Evolutionary conservation across 2,797 vertebrate species (phyloP).

Genomic region (Decapterus maruadsi): DNA sequence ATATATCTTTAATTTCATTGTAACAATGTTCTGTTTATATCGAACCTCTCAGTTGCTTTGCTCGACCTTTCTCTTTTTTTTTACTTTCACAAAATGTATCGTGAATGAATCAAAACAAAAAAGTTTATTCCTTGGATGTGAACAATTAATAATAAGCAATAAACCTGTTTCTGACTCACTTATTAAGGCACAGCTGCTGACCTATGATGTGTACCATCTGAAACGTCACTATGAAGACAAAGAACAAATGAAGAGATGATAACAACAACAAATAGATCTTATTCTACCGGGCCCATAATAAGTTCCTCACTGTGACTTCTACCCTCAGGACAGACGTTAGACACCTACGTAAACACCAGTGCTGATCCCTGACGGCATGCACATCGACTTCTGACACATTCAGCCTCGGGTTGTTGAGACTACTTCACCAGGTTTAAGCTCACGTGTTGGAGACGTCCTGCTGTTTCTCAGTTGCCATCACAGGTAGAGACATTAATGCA

Average conservation of each 20-base stretch:
- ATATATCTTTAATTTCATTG: too few species aligned
- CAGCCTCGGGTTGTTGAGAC: neutral
- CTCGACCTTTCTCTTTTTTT: too few species aligned
- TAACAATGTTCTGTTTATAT: too few species aligned
- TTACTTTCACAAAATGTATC: too few species aligned
- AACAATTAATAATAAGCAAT: neutral
- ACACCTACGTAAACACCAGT: neutral
- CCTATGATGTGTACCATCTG: slow-evolving; percentile 11
- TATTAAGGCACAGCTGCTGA: neutral
- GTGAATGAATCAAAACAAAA: neutral
- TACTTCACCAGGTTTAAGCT: neutral
- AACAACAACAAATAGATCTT: too few species aligned
- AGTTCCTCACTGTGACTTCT: neutral
- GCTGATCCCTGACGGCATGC: slow-evolving; percentile 11
- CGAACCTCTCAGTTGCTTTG: too few species aligned
- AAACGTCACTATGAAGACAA: neutral
- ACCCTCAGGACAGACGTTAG: neutral
- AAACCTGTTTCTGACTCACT: neutral
- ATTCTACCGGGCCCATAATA: neutral
- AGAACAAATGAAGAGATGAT: neutral
- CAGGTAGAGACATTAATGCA: slow-evolving; percentile 1
- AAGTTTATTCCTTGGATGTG: too few species aligned
- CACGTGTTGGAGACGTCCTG: neutral
- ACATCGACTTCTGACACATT: slow-evolving; percentile 1
- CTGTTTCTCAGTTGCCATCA: slow-evolving; percentile 1